A percentile compares a stretch with the other conserved stretches of the same genome.
Conservation (phyloP, 2,113 vertebrate species). For the Salvator merianae region DNA sequence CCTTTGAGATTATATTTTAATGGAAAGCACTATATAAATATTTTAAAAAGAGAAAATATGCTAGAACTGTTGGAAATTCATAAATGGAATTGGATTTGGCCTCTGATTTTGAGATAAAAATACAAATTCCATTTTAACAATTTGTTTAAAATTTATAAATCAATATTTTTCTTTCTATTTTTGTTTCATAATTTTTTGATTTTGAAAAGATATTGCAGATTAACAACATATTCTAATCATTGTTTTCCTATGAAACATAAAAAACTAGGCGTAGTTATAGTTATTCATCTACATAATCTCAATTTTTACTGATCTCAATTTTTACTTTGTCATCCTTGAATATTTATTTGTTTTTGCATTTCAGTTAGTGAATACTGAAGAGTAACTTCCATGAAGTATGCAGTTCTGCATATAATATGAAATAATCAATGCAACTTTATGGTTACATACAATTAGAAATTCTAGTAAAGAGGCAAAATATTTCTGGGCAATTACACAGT, state of each 20-base stretch:
- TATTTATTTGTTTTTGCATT: conserved; percentile 37
- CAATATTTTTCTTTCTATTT: neutral
- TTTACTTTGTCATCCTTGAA: conserved; percentile 31
- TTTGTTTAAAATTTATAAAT: neutral
- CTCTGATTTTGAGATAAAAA: too few species aligned
- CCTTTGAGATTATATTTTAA: too few species aligned
- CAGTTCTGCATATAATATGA: neutral
- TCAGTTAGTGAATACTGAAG: conserved; percentile 30
- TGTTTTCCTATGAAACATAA: neutral
- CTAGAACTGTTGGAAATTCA: neutral
- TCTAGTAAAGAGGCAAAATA: neutral
- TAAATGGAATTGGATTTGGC: neutral
- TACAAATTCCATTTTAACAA: neutral
- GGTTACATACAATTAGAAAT: conserved; percentile 1
- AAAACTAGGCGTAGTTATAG: conserved; percentile 3
- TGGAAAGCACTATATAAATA: too few species aligned
- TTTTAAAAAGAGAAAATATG: too few species aligned
- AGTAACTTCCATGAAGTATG: neutral
- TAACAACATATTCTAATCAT: neutral
- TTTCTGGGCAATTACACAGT: conserved; percentile 23
- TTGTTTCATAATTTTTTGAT: too few species aligned
- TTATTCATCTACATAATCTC: conserved; percentile 24
- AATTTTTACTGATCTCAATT: conserved; percentile 52
- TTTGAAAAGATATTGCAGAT: neutral
- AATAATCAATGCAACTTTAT: neutral